These are phyloP conservation scores for Oryzias melastigma DNA, from an alignment of 2,113 vertebrate genomes.

Conservation along the genomic window DNA sequence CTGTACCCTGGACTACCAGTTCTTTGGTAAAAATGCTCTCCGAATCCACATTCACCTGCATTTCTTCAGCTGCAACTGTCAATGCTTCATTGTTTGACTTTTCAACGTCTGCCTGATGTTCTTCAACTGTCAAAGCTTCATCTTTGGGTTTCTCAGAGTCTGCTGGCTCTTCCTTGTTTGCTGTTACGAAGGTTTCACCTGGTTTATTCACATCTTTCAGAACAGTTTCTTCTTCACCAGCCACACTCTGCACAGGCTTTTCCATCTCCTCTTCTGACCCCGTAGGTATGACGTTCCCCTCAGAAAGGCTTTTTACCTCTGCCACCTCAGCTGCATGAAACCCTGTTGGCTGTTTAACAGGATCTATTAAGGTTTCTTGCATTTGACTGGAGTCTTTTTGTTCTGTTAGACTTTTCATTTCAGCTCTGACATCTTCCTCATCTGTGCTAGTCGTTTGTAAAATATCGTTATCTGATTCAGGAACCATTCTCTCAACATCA, in stretches of 20 bases:
- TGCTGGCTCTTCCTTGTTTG: constrained; percentile 1
- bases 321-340: constrained; percentile 10
- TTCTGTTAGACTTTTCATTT: constrained; percentile 15
- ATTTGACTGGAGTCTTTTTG: not conserved
- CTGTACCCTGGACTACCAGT: not conserved
- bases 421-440: constrained; percentile 11
- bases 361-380: constrained; percentile 4
- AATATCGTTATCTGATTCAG: constrained; percentile 7
- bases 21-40: constrained; percentile 5
- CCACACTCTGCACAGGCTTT: not conserved
- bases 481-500: constrained; percentile 6
- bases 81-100: constrained; percentile 17
- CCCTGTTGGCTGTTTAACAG: not conserved
- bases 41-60: constrained; percentile 8
- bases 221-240: not conserved
- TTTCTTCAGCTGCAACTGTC: constrained; percentile 10
- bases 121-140: constrained; percentile 13
- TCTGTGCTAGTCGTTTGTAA: constrained; percentile 13
- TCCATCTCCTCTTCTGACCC: constrained; percentile 16
- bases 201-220: not conserved
- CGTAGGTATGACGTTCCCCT: not conserved
- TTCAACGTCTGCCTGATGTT: not conserved
- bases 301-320: not conserved
- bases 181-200: constrained; percentile 13
- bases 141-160: constrained; percentile 18